These are phyloP conservation scores for Spodoptera picta DNA, from an alignment of 2,888 invertebrate species.

Conservation along the genomic window DNA sequence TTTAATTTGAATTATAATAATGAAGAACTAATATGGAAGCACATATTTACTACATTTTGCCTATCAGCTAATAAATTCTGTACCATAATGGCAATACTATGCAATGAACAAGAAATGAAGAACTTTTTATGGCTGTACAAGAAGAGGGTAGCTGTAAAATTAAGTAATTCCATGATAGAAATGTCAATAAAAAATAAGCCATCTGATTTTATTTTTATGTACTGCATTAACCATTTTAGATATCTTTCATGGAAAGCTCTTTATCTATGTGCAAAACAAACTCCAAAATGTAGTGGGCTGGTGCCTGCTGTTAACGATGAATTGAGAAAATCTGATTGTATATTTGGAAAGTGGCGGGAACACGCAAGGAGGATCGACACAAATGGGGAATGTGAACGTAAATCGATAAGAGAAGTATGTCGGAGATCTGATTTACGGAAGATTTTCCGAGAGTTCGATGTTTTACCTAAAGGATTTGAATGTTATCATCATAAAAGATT, in stretches of 20 bases:
- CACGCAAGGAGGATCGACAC: conserved; percentile 75
- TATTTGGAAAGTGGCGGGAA: conserved; percentile 81
- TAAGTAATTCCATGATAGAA: conserved; percentile 77
- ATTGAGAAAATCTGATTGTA: conserved; percentile 79
- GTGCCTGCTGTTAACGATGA: conserved; percentile 72
- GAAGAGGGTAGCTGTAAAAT: conserved; percentile 78
- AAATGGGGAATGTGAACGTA: conserved; percentile 63
- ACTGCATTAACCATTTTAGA: conserved; percentile 84
- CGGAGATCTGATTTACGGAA: conserved; percentile 72
- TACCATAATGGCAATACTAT: conserved; percentile 78
- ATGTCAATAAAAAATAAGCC: conserved; percentile 72
- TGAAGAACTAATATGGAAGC: conserved; percentile 78
- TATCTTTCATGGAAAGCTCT: conserved; percentile 82
- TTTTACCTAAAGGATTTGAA: conserved; percentile 74
- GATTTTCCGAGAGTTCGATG: conserved; percentile 72
- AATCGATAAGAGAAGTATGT: conserved; percentile 75
- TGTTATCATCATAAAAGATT: conserved; percentile 71
- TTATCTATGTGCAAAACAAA: conserved; percentile 75
- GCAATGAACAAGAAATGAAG: conserved; percentile 70
- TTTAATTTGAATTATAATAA: conserved; percentile 79
- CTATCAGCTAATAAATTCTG: conserved; percentile 86
- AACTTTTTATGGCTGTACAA: conserved; percentile 75
- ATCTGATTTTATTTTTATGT: conserved; percentile 69
- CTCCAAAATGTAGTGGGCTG: conserved; percentile 76
- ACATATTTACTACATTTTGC: conserved; percentile 81